phyloP scores from a whole-genome alignment of 2,113 vertebrate species.

The Casuarius casuarius region DNA sequence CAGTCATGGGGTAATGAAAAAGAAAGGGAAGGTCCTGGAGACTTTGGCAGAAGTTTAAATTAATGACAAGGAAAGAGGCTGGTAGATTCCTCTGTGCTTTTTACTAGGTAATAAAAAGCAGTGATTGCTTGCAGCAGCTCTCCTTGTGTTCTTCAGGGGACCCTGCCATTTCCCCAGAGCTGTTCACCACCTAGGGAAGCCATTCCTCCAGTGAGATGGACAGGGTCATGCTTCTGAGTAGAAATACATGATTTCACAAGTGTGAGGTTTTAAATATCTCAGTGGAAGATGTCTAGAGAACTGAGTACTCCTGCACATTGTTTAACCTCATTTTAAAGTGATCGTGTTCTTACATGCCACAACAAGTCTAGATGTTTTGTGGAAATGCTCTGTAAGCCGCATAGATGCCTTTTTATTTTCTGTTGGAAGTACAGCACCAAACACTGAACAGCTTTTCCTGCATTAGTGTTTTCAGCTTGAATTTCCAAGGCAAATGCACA shows the following conservation, averaged over 20 bases:
- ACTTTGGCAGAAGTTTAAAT: neutral
- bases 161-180: neutral
- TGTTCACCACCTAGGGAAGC: neutral
- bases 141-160: neutral
- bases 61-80: neutral
- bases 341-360: neutral
- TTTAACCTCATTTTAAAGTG: neutral
- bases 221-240: neutral
- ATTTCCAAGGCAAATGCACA: neutral
- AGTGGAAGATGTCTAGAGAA: neutral
- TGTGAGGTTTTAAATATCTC: neutral
- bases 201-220: rapidly evolving
- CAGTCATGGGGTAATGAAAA: neutral
- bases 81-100: neutral
- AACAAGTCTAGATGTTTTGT: neutral
- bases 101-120: neutral
- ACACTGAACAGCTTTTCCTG: neutral
- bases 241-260: neutral
- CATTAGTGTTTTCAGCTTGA: neutral
- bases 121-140: neutral
- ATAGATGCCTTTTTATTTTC: neutral
- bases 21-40: neutral
- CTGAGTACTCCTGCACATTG: neutral
- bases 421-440: neutral
- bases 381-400: neutral